phyloP scores from a whole-genome alignment of 2,797 vertebrate species.

The Gallinago solitaria region DNA sequence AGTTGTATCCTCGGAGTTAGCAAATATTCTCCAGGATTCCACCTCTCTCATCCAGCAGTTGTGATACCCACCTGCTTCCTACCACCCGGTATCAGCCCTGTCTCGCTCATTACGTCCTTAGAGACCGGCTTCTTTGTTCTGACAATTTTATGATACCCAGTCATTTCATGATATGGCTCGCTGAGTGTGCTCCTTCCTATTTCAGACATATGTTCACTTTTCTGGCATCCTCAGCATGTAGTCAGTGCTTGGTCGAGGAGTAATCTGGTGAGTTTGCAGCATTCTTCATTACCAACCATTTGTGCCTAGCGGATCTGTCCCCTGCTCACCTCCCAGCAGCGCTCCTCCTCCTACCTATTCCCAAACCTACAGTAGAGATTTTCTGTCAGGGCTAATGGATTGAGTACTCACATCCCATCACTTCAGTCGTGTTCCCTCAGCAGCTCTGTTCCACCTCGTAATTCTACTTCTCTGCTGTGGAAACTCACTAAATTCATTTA shows the following conservation, averaged over 20 bases:
- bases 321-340: neutral
- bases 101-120: fast-evolving
- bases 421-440: neutral
- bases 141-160: neutral
- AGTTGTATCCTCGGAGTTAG: neutral
- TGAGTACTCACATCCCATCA: neutral
- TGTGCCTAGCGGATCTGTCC: neutral
- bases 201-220: neutral
- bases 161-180: neutral
- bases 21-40: neutral
- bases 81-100: neutral
- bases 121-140: neutral
- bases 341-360: neutral
- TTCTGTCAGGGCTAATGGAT: neutral
- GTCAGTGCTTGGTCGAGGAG: neutral
- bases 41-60: neutral
- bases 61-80: neutral
- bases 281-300: neutral
- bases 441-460: neutral
- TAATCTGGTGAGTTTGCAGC: neutral
- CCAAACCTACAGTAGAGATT: neutral
- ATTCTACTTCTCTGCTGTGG: neutral
- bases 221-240: neutral
- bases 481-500: neutral
- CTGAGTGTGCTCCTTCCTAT: neutral